Conservation (phyloP, 2,113 vertebrate species). For the Hippocampus barbouri region DNA sequence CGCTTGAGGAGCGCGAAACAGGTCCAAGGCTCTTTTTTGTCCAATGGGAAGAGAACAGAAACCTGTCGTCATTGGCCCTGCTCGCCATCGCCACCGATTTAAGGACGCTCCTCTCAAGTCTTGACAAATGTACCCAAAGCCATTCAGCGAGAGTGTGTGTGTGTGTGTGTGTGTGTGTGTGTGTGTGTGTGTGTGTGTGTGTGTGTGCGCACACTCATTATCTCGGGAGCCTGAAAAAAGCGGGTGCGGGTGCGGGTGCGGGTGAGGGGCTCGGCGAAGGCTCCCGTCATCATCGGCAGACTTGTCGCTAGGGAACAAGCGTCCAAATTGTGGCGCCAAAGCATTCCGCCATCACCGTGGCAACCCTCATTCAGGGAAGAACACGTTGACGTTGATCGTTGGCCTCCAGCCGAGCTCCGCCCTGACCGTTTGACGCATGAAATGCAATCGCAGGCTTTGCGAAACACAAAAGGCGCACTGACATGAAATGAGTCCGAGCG, state of each 20-base stretch:
- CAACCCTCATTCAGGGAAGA: slow-evolving; percentile 12
- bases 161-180: not conserved
- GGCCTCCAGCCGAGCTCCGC: not conserved
- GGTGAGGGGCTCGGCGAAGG: not conserved
- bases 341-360: not conserved
- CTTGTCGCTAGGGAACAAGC: slow-evolving; percentile 12
- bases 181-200: not conserved
- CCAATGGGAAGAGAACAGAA: too few relatives aligned
- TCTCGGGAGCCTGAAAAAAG: not conserved
- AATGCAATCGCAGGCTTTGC: not conserved
- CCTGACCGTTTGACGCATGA: not conserved
- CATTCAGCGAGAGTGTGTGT: not conserved
- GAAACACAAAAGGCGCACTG: not conserved
- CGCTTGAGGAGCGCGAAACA: too few relatives aligned
- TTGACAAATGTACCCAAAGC: too few relatives aligned
- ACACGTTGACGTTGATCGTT: not conserved
- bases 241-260: not conserved
- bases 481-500: too few relatives aligned
- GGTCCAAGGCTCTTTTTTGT: too few relatives aligned
- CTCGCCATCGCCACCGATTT: too few relatives aligned
- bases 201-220: too few relatives aligned
- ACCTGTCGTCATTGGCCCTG: too few relatives aligned
- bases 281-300: slow-evolving; percentile 14
- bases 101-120: too few relatives aligned
- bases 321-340: not conserved